Evolutionary conservation across 1,140 invertebrate genomes (phyloP).

Genomic region (Pogonomyrmex californicus): DNA sequence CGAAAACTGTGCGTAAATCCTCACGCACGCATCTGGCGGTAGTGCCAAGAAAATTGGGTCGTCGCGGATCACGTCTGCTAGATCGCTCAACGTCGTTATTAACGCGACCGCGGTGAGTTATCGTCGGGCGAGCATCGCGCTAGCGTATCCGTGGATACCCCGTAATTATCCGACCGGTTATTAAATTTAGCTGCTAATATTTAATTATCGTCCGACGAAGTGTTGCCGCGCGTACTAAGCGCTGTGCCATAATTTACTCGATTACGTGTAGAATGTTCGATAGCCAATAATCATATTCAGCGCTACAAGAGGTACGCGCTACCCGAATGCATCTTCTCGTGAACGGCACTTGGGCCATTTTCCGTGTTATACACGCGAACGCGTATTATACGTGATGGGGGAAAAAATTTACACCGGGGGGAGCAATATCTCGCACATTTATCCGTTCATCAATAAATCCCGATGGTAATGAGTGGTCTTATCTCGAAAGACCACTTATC

Average conservation of each 20-base stretch:
- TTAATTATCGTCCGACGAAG: conserved; percentile 55
- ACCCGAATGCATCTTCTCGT: background rate
- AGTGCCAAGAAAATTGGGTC: conserved; percentile 68
- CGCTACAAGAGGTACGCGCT: conserved; percentile 11
- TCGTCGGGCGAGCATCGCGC: conserved; percentile 8
- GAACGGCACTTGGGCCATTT: conserved; percentile 30
- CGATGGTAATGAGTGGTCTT: conserved; percentile 54
- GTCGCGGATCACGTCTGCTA: conserved; percentile 37
- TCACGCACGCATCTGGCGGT: conserved; percentile 34
- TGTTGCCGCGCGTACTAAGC: conserved; percentile 50
- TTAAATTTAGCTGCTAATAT: conserved; percentile 60
- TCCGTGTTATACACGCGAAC: background rate
- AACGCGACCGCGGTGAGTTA: conserved; percentile 57
- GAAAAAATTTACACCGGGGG: background rate
- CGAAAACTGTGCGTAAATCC: conserved; percentile 59
- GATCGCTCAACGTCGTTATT: conserved; percentile 48
- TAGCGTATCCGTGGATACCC: background rate
- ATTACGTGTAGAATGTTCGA: conserved; percentile 26
- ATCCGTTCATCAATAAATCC: conserved; percentile 46
- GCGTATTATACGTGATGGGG: background rate
- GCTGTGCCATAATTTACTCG: conserved; percentile 38
- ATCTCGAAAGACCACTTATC: conserved; percentile 50
- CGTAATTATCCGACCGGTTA: conserved; percentile 67
- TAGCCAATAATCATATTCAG: conserved; percentile 14
- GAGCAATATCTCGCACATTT: background rate